Evolutionary conservation across 2,888 invertebrate species (phyloP).

Genomic region (Drosophila mayaguana): DNA sequence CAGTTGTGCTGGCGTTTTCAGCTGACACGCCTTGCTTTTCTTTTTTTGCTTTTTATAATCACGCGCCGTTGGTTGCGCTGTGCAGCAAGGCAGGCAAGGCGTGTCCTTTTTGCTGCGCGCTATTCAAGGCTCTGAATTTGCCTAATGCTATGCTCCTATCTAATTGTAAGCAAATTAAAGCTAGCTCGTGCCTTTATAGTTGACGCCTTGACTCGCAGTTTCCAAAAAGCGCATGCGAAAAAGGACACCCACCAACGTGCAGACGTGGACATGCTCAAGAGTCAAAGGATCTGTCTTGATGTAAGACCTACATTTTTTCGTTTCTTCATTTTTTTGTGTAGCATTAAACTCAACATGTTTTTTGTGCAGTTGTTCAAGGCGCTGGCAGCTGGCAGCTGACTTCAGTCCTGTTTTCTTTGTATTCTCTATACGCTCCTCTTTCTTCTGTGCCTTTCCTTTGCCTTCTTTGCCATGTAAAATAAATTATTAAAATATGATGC

Average conservation of each 20-base stretch:
- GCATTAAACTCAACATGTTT: slow-evolving; percentile 36
- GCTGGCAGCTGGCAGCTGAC: slow-evolving; percentile 52
- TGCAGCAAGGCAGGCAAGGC: slow-evolving; percentile 9
- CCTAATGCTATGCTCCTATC: slow-evolving; percentile 26
- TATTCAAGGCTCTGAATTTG: slow-evolving; percentile 24
- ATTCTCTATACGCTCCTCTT: neutral
- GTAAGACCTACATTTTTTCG: slow-evolving; percentile 2
- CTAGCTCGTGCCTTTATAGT: slow-evolving; percentile 41
- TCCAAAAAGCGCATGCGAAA: slow-evolving; percentile 6
- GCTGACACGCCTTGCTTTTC: slow-evolving; percentile 14
- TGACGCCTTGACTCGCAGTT: slow-evolving; percentile 9
- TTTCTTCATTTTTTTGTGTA: neutral
- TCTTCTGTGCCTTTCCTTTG: neutral
- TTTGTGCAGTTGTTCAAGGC: slow-evolving; percentile 41
- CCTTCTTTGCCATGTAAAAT: slow-evolving; percentile 12
- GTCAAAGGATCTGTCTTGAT: slow-evolving; percentile 30
- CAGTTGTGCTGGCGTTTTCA: slow-evolving; percentile 11
- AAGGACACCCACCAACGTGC: neutral
- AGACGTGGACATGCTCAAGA: neutral
- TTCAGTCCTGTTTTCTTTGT: slow-evolving; percentile 15
- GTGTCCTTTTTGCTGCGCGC: slow-evolving; percentile 20
- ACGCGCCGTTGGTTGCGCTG: slow-evolving; percentile 29
- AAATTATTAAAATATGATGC: slow-evolving; percentile 39
- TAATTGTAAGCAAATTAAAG: slow-evolving; percentile 67
- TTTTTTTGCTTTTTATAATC: slow-evolving; percentile 37